Evolutionary conservation across 2,797 vertebrate genomes (phyloP).

Genomic region (Lerista edwardsae): DNA sequence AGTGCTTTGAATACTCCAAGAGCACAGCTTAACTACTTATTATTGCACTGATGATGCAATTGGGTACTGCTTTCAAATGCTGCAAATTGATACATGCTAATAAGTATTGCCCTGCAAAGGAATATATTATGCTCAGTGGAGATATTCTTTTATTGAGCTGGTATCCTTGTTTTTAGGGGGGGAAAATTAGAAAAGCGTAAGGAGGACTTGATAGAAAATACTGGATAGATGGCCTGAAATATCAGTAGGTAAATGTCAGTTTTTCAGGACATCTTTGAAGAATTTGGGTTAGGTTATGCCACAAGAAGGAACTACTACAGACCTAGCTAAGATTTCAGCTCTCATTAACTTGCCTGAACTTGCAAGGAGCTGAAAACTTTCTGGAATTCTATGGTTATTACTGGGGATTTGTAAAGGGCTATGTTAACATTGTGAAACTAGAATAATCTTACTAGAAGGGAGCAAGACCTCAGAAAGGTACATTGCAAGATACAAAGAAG

Average conservation of each 20-base stretch:
- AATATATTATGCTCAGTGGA: background rate
- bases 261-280: conserved; percentile 3
- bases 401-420: background rate
- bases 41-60: background rate
- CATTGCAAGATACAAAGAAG: background rate
- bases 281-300: conserved; percentile 1
- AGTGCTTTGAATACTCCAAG: background rate
- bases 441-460: background rate
- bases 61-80: background rate
- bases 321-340: background rate
- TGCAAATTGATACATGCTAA: background rate
- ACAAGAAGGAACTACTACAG: background rate
- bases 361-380: background rate
- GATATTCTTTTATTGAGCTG: background rate
- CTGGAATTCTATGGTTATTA: background rate
- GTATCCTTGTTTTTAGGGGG: background rate
- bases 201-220: background rate
- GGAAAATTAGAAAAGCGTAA: background rate
- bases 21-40: background rate
- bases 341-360: background rate
- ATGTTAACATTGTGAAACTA: background rate
- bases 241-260: background rate
- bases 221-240: background rate
- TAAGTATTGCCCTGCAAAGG: background rate
- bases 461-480: background rate